Evolutionary conservation across 1,140 invertebrate species (phyloP).

Genomic region (Scaptomyza hsui): DNA sequence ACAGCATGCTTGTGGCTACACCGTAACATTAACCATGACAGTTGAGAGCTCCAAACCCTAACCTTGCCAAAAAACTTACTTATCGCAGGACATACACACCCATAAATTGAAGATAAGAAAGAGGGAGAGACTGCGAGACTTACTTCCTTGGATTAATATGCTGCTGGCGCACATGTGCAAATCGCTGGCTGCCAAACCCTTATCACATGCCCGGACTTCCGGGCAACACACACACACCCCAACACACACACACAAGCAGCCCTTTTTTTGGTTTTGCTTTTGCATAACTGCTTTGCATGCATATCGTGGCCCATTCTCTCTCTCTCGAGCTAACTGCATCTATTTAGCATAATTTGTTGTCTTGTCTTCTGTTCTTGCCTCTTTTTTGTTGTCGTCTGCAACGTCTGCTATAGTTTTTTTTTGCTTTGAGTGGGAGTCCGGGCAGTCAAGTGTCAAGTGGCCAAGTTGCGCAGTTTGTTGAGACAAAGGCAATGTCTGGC

Average conservation of each 20-base stretch:
- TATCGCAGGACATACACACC: slow-evolving; percentile 27
- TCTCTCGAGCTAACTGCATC: slow-evolving; percentile 61
- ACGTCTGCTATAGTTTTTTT: slow-evolving; percentile 19
- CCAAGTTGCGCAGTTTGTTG: slow-evolving; percentile 51
- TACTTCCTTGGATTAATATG: slow-evolving; percentile 56
- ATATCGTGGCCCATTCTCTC: slow-evolving; percentile 44
- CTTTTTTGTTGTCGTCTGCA: slow-evolving; percentile 11
- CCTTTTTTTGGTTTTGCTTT: slow-evolving; percentile 21
- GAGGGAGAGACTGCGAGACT: background rate
- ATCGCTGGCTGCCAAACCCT: slow-evolving; percentile 61
- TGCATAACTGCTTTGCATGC: slow-evolving; percentile 58
- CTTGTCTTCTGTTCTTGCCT: slow-evolving; percentile 27
- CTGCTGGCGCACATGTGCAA: slow-evolving; percentile 50
- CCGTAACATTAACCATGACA: slow-evolving; percentile 39
- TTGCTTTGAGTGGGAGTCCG: slow-evolving; percentile 10
- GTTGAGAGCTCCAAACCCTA: slow-evolving; percentile 8
- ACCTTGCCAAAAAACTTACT: slow-evolving; percentile 35
- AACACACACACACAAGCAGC: slow-evolving; percentile 7
- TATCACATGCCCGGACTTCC: slow-evolving; percentile 46
- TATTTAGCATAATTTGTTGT: slow-evolving; percentile 76
- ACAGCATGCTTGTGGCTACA: slow-evolving; percentile 12
- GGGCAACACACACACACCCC: background rate
- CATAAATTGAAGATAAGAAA: slow-evolving; percentile 1
- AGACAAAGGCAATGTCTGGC: slow-evolving; percentile 58
- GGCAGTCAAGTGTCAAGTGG: slow-evolving; percentile 53